Percentiles rank a stretch among this genome's conserved stretches.
Conservation (phyloP, 2,797 vertebrate species). For the Sus cebifrons region DNA sequence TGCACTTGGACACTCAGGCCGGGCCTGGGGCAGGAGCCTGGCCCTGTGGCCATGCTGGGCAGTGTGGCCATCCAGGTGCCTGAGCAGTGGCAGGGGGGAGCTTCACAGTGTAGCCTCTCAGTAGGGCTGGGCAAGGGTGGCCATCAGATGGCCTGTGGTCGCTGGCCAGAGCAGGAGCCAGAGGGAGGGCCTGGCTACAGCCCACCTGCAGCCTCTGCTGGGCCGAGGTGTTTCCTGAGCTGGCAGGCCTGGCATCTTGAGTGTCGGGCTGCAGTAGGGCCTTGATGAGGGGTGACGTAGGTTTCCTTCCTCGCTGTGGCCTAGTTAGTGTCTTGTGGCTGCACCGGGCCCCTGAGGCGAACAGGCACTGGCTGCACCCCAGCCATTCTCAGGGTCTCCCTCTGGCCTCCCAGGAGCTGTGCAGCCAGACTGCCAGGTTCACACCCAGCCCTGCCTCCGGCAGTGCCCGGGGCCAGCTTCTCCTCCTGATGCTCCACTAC, state of each 20-base stretch:
- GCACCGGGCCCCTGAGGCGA: background rate
- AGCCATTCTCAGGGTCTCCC: background rate
- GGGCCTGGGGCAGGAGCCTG: rapidly evolving
- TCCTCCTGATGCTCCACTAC: background rate
- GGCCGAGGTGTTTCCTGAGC: background rate
- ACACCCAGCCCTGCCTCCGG: no score
- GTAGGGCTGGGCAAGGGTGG: background rate
- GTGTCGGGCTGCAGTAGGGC: background rate
- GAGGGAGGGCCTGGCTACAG: background rate
- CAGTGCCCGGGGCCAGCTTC: no score
- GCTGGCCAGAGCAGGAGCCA: no score
- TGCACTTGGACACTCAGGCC: background rate
- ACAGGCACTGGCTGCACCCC: no score
- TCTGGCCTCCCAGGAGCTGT: background rate
- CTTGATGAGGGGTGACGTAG: background rate
- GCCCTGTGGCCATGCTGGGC: background rate
- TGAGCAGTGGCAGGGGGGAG: no score
- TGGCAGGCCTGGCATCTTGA: background rate
- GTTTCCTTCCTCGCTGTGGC: background rate
- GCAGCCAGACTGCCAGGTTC: no score
- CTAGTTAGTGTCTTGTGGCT: background rate
- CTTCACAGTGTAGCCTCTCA: no score
- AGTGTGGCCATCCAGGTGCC: no score
- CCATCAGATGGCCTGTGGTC: background rate
- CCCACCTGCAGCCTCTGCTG: background rate